Conservation (phyloP, 2,113 vertebrate species). For the Aldabrachelys gigantea region DNA sequence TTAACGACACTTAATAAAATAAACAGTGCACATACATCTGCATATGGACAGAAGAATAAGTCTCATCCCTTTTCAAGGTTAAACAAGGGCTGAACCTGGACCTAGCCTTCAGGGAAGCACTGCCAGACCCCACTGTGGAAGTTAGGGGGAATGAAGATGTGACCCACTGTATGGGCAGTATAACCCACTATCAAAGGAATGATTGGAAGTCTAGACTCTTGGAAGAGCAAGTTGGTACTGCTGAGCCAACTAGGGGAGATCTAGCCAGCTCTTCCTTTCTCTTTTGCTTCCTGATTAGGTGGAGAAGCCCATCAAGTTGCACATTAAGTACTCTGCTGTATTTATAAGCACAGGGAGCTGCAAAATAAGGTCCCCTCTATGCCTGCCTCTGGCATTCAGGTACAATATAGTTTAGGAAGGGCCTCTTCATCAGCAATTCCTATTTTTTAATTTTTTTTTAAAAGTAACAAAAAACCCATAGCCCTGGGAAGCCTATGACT, state of each 20-base stretch:
- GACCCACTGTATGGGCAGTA: not conserved
- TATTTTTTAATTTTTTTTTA: not conserved
- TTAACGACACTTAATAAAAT: not conserved
- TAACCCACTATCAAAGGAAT: not conserved
- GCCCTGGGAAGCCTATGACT: not conserved
- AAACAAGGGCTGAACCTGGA: not conserved
- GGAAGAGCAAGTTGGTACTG: fast-evolving
- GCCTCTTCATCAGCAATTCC: not conserved
- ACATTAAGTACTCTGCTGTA: fast-evolving
- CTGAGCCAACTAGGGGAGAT: not conserved
- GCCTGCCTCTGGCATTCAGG: not conserved
- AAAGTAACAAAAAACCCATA: not conserved
- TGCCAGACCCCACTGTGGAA: not conserved
- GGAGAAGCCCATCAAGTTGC: not conserved
- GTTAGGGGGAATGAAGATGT: not conserved
- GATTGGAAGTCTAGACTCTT: not conserved
- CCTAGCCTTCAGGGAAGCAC: not conserved
- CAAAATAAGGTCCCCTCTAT: not conserved
- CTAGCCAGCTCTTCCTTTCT: not conserved
- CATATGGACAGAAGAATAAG: not conserved
- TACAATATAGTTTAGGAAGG: not conserved
- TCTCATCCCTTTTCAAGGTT: not conserved
- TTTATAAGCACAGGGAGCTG: not conserved
- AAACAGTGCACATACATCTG: not conserved
- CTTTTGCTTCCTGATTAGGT: fast-evolving